These are phyloP conservation scores for Abrostola tripartita DNA, from an alignment of 2,888 invertebrate species.

Conservation along the genomic window DNA sequence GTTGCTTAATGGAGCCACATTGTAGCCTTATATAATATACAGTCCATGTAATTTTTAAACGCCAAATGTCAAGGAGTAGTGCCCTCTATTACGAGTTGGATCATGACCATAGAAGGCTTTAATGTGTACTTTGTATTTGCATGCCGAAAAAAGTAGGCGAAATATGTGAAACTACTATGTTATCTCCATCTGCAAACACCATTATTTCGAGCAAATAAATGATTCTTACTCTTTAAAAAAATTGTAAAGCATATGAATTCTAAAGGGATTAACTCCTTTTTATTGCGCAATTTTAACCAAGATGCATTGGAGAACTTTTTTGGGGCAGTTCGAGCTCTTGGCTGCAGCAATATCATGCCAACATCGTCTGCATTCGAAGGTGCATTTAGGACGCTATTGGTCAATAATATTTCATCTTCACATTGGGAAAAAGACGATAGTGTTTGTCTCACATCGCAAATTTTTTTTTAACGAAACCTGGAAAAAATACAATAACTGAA, in stretches of 20 bases:
- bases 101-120: constrained; percentile 17
- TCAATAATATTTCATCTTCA: constrained; percentile 21
- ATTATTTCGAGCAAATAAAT: too few species aligned
- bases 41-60: not conserved
- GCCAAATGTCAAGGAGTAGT: constrained; percentile 3
- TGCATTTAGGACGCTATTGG: constrained; percentile 14
- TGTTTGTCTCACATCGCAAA: constrained; percentile 7
- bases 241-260: not conserved
- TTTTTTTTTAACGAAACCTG: too few species aligned
- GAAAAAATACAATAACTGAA: not conserved
- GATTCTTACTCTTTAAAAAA: too few species aligned
- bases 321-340: constrained; percentile 22
- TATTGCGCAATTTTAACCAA: constrained; percentile 23
- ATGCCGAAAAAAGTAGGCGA: too few species aligned
- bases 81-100: constrained; percentile 11
- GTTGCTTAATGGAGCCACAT: constrained; percentile 18
- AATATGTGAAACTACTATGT: too few species aligned
- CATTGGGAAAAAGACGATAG: constrained; percentile 1
- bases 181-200: too few species aligned
- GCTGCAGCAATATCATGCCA: constrained; percentile 17
- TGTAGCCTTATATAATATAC: constrained; percentile 2
- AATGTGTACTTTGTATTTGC: too few species aligned
- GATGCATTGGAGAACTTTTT: constrained; percentile 26
- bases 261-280: constrained; percentile 3
- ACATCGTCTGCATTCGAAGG: constrained; percentile 12